Conservation (phyloP, 2,113 vertebrate species). For the Hiodon alosoides region DNA sequence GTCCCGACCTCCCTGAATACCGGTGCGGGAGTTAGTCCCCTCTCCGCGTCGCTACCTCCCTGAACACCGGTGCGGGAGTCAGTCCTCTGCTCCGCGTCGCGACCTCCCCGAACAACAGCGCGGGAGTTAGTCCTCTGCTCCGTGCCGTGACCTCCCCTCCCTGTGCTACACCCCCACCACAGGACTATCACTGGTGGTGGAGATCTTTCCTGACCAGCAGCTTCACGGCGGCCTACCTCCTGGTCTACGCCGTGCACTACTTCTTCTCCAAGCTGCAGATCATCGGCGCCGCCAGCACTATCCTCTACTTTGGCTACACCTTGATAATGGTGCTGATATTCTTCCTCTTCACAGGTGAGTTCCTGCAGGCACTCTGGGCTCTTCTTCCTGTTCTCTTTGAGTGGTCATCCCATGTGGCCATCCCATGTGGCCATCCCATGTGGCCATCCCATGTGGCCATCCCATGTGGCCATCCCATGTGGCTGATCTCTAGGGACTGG, state of each 20-base stretch:
- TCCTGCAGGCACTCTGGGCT: no score
- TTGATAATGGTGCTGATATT: slow-evolving; percentile 74
- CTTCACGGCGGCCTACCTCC: slow-evolving; percentile 92
- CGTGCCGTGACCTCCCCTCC: neutral
- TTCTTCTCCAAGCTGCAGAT: slow-evolving; percentile 75
- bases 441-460: no score
- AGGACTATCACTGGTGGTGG: slow-evolving; percentile 99
- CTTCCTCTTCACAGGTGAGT: slow-evolving; percentile 72
- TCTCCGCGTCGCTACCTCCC: no score
- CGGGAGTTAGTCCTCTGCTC: neutral
- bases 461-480: no score
- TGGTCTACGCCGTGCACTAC: slow-evolving; percentile 80
- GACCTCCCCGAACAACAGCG: neutral
- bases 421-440: no score
- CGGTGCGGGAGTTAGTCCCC: no score
- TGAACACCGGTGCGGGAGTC: no score
- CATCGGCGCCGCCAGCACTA: slow-evolving; percentile 65
- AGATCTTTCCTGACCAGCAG: slow-evolving; percentile 95
- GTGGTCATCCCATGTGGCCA: no score
- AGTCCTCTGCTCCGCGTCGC: neutral
- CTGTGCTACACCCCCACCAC: slow-evolving; percentile 10
- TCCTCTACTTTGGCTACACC: slow-evolving; percentile 73
- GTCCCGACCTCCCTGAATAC: no score
- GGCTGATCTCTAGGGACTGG: no score
- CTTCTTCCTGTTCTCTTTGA: neutral